Evolutionary conservation across 1,140 invertebrate genomes (phyloP).

Genomic region (Cydia fagiglandana): DNA sequence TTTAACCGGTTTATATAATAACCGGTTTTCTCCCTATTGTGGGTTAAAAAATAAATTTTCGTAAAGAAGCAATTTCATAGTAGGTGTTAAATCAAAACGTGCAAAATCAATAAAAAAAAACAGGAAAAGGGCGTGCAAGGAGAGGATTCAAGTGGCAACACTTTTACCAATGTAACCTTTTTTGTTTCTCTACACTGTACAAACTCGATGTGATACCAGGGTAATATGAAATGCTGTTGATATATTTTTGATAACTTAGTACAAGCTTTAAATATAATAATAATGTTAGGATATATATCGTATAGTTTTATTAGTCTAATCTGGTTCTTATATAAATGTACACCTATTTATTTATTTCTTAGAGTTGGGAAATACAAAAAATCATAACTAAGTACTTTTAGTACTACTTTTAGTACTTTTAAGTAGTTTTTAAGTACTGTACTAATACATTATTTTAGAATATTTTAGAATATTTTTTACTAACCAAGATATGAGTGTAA

Average conservation of each 20-base stretch:
- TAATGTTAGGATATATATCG: constrained; percentile 11
- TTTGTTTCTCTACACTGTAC: constrained; percentile 68
- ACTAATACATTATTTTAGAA: no score
- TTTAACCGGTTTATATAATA: not conserved
- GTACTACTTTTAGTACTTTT: no score
- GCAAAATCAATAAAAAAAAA: constrained; percentile 34
- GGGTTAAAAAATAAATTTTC: not conserved
- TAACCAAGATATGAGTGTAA: no score
- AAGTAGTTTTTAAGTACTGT: no score
- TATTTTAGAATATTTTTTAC: no score
- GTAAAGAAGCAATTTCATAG: not conserved
- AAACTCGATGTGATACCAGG: constrained; percentile 71
- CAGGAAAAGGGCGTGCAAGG: constrained; percentile 48
- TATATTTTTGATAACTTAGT: constrained; percentile 35
- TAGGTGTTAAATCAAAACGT: not conserved
- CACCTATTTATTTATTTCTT: no score
- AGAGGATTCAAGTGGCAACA: constrained; percentile 61
- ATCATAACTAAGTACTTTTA: no score
- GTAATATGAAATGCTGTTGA: constrained; percentile 68
- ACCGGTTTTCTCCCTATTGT: not conserved
- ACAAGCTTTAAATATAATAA: constrained; percentile 20
- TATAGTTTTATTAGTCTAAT: constrained; percentile 13
- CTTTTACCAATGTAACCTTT: constrained; percentile 57
- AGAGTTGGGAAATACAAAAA: not conserved
- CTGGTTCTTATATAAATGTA: not conserved